These are phyloP conservation scores for Cherax destructor DNA, from an alignment of 1,140 invertebrate genomes.

Conservation along the genomic window DNA sequence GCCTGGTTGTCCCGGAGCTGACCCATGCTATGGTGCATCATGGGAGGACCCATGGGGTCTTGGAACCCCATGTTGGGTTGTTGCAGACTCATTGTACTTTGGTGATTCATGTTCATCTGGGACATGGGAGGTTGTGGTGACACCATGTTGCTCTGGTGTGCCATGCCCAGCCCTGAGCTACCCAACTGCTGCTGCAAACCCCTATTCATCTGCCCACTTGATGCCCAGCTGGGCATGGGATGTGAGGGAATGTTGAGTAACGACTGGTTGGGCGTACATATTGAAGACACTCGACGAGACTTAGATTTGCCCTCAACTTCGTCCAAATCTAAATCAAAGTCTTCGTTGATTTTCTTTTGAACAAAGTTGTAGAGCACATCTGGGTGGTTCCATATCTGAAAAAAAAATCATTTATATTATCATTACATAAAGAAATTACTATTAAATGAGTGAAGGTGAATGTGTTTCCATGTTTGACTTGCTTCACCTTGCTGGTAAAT, in stretches of 20 bases:
- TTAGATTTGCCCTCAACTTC: slow-evolving; percentile 77
- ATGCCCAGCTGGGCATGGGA: slow-evolving; percentile 28
- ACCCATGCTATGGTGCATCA: slow-evolving; percentile 45
- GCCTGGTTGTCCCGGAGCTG: slow-evolving; percentile 24
- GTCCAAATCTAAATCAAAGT: slow-evolving; percentile 94
- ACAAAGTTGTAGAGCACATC: slow-evolving; percentile 96
- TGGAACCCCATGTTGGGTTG: slow-evolving; percentile 37
- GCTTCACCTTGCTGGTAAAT: too few relatives aligned
- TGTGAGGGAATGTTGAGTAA: slow-evolving; percentile 51
- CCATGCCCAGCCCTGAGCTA: slow-evolving; percentile 8
- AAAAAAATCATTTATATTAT: neutral
- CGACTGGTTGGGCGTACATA: neutral
- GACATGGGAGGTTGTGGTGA: slow-evolving; percentile 17
- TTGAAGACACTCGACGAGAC: neutral
- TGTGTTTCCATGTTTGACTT: too few relatives aligned
- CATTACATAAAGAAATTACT: too few relatives aligned
- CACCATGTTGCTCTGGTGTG: slow-evolving; percentile 12
- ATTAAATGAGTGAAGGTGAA: too few relatives aligned
- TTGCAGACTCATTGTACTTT: slow-evolving; percentile 17
- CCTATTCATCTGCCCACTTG: slow-evolving; percentile 21
- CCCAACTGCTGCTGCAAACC: slow-evolving; percentile 75
- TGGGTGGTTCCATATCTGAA: slow-evolving; percentile 98
- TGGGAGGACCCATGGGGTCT: slow-evolving; percentile 44
- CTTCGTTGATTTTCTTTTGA: slow-evolving; percentile 86
- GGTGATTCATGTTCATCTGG: slow-evolving; percentile 18